Evolutionary conservation across 2,888 invertebrate genomes (phyloP), one percentile per base, ranked within the genome.

Genomic region (Allophyes oxyacanthae): DNA sequence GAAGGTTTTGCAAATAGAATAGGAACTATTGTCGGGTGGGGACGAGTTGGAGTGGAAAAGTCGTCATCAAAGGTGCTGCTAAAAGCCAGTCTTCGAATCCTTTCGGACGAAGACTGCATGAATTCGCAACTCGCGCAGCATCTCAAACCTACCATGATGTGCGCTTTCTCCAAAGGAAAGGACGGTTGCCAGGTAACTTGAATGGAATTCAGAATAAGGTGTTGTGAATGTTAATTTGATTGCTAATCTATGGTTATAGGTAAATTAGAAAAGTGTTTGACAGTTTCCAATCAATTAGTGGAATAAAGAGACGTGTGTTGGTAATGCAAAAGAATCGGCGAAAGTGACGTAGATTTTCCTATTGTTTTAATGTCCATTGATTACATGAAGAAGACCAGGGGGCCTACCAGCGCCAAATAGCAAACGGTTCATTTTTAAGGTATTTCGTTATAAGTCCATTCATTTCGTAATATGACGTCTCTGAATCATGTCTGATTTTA

Each of bases 131-230:
- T 90, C 41, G 79, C 86, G 52, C 83, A 91, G 68, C 94, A 95
- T 76, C 77, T 95, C 7, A 90, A 92, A 30, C 86, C 92, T 3
- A 92, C 93, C 3, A 95, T 95, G 94, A 87, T 95, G 93, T 96
- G 96, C 81, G 96, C 96, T 67, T 94, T 91, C 83, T 85, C 91
- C 56, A 90, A 95, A 84, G 87, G 95, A 62, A 95, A 93, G 48
- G 96, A 96, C 76, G 95, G 96, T 0, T 96, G 96, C 77, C 95
- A 96, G 94, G 96, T 95, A 86, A 77, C 20, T 72, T 37, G 25
- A 37, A 34, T 56, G 8, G 4, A 11, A 42, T 45, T 50, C 46
- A 7, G 8, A 32, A n/a, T 33, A 8, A 7, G 25, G 46, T 32
- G 30, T 9, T 36, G 30, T 0, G 8, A 32, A 48, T 64, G 11